Evolutionary conservation across 2,113 vertebrate genomes (phyloP).

Genomic region (Hydropotes inermis): DNA sequence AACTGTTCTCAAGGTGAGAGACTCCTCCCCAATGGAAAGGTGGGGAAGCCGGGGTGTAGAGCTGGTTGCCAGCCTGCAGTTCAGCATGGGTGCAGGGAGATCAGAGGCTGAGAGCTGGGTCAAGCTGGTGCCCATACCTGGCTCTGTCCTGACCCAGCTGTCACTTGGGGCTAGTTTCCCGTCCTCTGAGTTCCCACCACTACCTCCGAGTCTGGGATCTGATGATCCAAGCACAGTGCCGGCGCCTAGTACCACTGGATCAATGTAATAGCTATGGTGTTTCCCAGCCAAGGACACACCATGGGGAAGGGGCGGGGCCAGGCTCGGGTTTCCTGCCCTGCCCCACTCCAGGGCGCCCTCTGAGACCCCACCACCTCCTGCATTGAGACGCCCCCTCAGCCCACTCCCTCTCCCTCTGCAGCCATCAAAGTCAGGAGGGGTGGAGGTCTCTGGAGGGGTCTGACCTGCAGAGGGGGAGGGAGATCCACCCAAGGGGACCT

Average conservation of each 20-base stretch:
- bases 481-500: background rate
- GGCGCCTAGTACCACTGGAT: accelerated
- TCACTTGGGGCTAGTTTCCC: background rate
- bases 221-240: too few relatives aligned
- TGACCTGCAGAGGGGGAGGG: too few relatives aligned
- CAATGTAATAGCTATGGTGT: background rate
- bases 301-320: background rate
- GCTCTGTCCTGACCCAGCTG: background rate
- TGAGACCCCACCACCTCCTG: background rate
- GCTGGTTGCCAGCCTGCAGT: too few relatives aligned
- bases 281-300: background rate
- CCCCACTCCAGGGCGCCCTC: background rate
- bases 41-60: background rate
- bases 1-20: background rate
- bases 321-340: background rate
- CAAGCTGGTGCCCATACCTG: background rate
- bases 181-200: background rate
- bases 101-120: background rate
- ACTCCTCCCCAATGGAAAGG: background rate
- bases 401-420: background rate
- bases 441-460: background rate
- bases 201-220: background rate
- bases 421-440: background rate
- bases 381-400: background rate
- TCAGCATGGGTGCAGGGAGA: accelerated